Conservation (phyloP, 2,113 vertebrate species). For the Circaetus cinerascens region DNA sequence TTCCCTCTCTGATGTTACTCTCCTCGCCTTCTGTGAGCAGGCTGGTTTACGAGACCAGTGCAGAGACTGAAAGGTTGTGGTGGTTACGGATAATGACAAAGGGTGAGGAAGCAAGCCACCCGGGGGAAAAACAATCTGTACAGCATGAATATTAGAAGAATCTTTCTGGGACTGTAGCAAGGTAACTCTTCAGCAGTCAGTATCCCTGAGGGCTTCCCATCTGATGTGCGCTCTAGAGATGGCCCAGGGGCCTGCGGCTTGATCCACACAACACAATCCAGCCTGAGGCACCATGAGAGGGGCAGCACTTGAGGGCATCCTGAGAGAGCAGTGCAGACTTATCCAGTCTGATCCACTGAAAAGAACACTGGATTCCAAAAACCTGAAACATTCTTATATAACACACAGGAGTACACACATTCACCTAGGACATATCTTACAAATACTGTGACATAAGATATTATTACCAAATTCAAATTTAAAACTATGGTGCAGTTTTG, state of each 20-base stretch:
- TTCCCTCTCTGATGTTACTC: neutral
- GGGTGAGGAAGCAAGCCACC: neutral
- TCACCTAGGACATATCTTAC: neutral
- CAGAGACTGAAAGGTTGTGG: neutral
- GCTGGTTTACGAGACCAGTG: neutral
- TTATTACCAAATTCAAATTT: neutral
- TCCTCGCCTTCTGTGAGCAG: neutral
- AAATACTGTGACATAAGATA: neutral
- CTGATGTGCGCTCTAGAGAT: fast-evolving
- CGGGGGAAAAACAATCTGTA: neutral
- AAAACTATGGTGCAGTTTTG: neutral
- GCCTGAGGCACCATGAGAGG: neutral
- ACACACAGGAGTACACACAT: neutral
- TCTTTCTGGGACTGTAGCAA: neutral
- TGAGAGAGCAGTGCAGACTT: neutral
- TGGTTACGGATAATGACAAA: neutral
- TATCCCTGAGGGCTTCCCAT: neutral
- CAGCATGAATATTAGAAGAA: neutral
- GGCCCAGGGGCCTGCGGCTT: neutral
- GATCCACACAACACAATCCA: neutral
- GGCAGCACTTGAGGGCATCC: neutral
- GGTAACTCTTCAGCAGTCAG: neutral
- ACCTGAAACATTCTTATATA: neutral
- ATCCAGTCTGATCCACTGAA: neutral
- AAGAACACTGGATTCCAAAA: neutral